A percentile compares a stretch with the other conserved stretches of the same genome.
Conservation (phyloP, 2,113 vertebrate genomes). For the Ariopsis seemanni region DNA sequence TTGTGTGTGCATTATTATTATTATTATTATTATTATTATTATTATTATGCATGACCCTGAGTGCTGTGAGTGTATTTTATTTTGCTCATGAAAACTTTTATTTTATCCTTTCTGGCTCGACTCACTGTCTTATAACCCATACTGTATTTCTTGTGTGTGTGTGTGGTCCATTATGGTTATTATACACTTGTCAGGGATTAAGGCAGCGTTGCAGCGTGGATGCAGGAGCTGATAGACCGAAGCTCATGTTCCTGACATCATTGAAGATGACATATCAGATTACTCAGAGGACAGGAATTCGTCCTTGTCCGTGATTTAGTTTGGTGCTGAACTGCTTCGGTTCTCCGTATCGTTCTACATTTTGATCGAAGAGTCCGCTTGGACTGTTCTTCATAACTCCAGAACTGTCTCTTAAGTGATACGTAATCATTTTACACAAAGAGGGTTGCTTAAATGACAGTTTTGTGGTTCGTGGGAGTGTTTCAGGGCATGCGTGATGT, state of each 20-base stretch:
- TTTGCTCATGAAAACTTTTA: background rate
- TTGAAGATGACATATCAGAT: constrained; percentile 78
- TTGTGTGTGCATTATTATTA: background rate
- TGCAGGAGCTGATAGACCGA: constrained; percentile 49
- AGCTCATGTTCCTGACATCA: constrained; percentile 71
- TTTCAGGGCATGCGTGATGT: constrained; percentile 14
- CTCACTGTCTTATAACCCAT: no score
- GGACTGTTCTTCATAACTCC: background rate
- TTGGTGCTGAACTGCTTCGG: constrained; percentile 41
- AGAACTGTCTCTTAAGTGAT: background rate
- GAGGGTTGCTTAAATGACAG: background rate
- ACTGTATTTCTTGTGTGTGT: background rate
- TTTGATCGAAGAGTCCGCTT: background rate
- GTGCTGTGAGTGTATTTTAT: background rate
- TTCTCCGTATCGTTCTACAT: background rate
- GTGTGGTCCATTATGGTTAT: constrained; percentile 21
- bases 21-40: no score
- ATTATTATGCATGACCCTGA: background rate
- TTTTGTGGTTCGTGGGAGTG: background rate
- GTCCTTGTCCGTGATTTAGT: constrained; percentile 79
- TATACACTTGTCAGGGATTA: constrained; percentile 21
- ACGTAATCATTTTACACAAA: background rate
- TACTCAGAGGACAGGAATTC: constrained; percentile 83
- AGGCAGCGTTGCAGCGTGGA: constrained; percentile 35
- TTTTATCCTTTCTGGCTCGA: background rate